These are phyloP conservation scores for Paradisaea rubra DNA, from an alignment of 2,113 vertebrate genomes.

Conservation along the genomic window DNA sequence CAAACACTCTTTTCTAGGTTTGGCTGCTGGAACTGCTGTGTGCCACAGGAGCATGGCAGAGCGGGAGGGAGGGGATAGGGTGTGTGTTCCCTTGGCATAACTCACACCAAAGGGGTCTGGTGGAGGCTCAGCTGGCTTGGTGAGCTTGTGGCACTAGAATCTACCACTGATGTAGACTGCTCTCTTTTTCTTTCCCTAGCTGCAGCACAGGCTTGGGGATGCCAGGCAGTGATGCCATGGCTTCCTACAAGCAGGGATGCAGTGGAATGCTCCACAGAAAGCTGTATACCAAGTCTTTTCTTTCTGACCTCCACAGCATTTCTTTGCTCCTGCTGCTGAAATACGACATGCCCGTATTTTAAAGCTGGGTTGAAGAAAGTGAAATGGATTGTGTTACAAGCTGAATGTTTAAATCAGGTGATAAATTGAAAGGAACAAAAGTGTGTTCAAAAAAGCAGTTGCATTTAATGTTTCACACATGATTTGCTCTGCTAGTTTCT, in stretches of 20 bases:
- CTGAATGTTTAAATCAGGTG: conserved; percentile 10
- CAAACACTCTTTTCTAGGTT: neutral
- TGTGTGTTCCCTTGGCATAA: neutral
- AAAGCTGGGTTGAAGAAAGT: conserved; percentile 10
- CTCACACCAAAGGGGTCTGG: neutral
- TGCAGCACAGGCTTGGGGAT: neutral
- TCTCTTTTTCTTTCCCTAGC: rapidly evolving
- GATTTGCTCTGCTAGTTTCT: neutral
- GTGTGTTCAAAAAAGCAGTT: neutral
- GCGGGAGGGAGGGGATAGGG: rapidly evolving
- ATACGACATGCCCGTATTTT: neutral
- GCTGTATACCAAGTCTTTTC: neutral
- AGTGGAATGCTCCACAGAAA: neutral
- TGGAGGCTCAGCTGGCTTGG: neutral
- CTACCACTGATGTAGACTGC: neutral
- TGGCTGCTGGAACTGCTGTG: neutral
- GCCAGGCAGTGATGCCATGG: neutral
- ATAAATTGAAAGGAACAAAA: conserved; percentile 38
- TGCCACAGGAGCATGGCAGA: rapidly evolving
- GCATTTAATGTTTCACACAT: neutral
- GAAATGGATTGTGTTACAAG: conserved; percentile 22
- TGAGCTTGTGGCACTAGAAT: neutral
- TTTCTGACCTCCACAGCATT: neutral
- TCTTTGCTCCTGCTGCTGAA: neutral
- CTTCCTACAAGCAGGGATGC: neutral